Percentiles rank a stretch among this genome's conserved stretches.
Conservation (phyloP, 2,888 invertebrate species). For the Odontomyia ornata region DNA sequence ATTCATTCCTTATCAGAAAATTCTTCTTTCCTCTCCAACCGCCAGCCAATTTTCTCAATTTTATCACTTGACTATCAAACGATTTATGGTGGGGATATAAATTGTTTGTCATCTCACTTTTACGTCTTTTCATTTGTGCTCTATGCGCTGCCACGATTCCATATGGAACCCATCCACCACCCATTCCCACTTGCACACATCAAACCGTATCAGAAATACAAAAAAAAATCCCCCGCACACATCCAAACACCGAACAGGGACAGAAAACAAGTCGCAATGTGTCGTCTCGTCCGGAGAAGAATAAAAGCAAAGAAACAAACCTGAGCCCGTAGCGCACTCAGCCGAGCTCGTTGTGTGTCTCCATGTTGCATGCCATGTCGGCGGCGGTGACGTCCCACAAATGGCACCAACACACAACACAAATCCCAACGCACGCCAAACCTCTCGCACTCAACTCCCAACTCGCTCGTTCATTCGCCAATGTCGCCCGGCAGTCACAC, state of each 20-base stretch:
- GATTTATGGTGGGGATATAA: constrained; percentile 20
- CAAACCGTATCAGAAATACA: not conserved
- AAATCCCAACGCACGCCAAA: too few species aligned
- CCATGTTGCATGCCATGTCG: not conserved
- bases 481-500: constrained; percentile 6
- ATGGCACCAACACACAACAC: constrained; percentile 39
- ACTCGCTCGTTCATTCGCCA: constrained; percentile 33
- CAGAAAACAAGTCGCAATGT: constrained; percentile 47
- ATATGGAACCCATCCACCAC: not conserved
- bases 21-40: too few species aligned
- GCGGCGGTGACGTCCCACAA: constrained; percentile 50
- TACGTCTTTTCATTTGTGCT: not conserved
- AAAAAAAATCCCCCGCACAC: not conserved
- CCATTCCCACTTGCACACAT: not conserved
- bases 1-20: too few species aligned
- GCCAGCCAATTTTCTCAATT: too few species aligned
- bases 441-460: constrained; percentile 15
- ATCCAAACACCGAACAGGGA: constrained; percentile 11
- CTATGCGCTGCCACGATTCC: constrained; percentile 13
- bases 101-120: constrained; percentile 31
- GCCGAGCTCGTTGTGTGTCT: constrained; percentile 10
- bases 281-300: constrained; percentile 15
- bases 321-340: too few species aligned
- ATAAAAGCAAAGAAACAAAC: too few species aligned
- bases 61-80: too few species aligned